A percentile compares a stretch with the other conserved stretches of the same genome.
Evolutionary conservation across 1,140 invertebrate species (phyloP).

Genomic region (Psix sp.): DNA sequence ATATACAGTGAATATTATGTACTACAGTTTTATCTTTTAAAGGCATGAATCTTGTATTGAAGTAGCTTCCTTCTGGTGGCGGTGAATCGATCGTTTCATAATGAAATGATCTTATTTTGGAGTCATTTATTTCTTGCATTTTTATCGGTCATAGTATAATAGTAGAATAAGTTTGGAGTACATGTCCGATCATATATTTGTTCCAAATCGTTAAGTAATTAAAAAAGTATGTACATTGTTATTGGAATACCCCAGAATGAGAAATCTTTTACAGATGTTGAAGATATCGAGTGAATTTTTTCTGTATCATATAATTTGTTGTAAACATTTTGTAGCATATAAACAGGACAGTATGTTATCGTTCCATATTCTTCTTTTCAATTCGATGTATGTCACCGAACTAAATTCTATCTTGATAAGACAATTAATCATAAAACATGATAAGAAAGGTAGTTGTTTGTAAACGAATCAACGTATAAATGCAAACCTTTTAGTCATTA

Average conservation of each 20-base stretch:
- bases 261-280: constrained; percentile 20
- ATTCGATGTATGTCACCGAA: too few species aligned
- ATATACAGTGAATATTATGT: constrained; percentile 34
- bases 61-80: constrained; percentile 9
- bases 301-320: constrained; percentile 4
- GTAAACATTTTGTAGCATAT: constrained; percentile 1
- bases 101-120: constrained; percentile 1
- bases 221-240: constrained; percentile 29
- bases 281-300: constrained; percentile 41
- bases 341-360: constrained; percentile 5
- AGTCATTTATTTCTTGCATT: too few species aligned
- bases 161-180: not conserved
- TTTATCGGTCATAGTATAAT: not conserved
- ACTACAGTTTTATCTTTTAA: constrained; percentile 27
- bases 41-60: constrained; percentile 15
- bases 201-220: constrained; percentile 24
- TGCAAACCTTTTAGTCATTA: not conserved
- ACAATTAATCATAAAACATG: too few species aligned
- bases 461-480: too few species aligned
- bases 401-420: too few species aligned
- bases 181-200: constrained; percentile 2
- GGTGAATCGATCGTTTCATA: constrained; percentile 7
- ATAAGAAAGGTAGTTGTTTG: too few species aligned
- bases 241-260: not conserved
- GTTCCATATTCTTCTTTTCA: not conserved